Evolutionary conservation across 2,797 vertebrate genomes (phyloP).

Genomic region (Glyptemys insculpta): DNA sequence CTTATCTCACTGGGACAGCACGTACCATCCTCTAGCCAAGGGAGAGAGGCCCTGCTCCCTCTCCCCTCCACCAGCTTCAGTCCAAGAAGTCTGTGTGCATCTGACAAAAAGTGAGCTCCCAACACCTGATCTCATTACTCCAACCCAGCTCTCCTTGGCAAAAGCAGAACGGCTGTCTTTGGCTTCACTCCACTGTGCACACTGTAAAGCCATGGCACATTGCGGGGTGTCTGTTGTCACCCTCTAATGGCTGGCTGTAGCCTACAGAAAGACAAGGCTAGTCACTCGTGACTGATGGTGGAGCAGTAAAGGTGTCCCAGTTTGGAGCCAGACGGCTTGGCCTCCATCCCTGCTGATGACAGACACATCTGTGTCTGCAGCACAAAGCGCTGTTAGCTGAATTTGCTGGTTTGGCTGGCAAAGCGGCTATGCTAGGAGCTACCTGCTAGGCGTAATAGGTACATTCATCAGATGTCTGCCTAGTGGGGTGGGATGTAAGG

Average conservation of each 20-base stretch:
- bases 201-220: accelerated
- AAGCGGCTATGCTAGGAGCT: accelerated
- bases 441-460: accelerated
- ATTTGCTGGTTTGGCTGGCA: neutral
- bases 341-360: neutral
- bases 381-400: neutral
- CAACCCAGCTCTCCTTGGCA: neutral
- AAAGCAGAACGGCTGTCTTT: neutral
- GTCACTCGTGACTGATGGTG: accelerated
- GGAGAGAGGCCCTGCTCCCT: neutral
- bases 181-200: accelerated
- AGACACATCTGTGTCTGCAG: accelerated
- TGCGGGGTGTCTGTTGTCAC: neutral
- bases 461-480: neutral
- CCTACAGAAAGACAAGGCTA: neutral
- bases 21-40: neutral
- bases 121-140: neutral
- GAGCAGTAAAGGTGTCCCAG: accelerated
- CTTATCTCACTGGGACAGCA: neutral
- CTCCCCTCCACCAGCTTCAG: neutral
- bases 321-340: neutral
- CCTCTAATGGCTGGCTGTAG: accelerated
- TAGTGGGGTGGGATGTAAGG: neutral
- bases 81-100: neutral
- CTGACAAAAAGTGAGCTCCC: neutral